These are phyloP conservation scores for Pseudachorutes palmiensis DNA, from an alignment of 1,140 invertebrate species.

Conservation along the genomic window DNA sequence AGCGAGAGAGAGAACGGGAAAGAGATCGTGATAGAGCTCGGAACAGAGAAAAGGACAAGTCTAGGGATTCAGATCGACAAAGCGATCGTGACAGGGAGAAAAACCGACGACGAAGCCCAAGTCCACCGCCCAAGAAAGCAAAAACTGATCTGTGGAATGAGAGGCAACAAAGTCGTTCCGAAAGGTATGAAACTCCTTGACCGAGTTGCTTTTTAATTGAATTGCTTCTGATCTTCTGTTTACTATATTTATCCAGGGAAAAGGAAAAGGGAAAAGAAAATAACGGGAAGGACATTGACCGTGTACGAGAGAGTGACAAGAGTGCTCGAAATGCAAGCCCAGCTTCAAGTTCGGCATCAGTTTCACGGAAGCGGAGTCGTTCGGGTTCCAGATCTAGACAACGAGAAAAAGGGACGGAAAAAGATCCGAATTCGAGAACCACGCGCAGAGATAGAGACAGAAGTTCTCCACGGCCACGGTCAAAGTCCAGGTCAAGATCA, in stretches of 20 bases:
- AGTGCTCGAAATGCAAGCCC: conserved; percentile 29
- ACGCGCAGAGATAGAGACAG: neutral
- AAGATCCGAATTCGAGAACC: neutral
- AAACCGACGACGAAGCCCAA: conserved; percentile 11
- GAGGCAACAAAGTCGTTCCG: neutral
- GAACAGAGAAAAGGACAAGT: conserved; percentile 20
- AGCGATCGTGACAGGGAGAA: conserved; percentile 32
- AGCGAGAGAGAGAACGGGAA: conserved; percentile 43
- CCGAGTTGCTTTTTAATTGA: too few species aligned
- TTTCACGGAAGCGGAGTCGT: conserved; percentile 50
- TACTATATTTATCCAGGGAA: conserved; percentile 4
- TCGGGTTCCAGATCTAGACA: conserved; percentile 48
- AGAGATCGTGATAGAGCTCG: conserved; percentile 39
- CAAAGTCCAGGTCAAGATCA: conserved; percentile 35
- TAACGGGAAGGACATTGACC: conserved; percentile 31
- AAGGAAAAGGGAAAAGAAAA: conserved; percentile 5
- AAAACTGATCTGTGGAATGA: neutral
- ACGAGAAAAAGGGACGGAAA: conserved; percentile 40
- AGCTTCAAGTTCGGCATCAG: conserved; percentile 16
- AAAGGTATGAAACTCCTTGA: neutral
- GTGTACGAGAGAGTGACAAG: conserved; percentile 10
- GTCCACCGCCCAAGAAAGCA: neutral
- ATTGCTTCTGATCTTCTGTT: too few species aligned
- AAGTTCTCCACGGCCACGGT: neutral
- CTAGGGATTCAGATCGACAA: conserved; percentile 33